Percentiles rank a stretch among this genome's conserved stretches.
Conservation (phyloP, 2,888 invertebrate species). For the Charanyca ferruginea region DNA sequence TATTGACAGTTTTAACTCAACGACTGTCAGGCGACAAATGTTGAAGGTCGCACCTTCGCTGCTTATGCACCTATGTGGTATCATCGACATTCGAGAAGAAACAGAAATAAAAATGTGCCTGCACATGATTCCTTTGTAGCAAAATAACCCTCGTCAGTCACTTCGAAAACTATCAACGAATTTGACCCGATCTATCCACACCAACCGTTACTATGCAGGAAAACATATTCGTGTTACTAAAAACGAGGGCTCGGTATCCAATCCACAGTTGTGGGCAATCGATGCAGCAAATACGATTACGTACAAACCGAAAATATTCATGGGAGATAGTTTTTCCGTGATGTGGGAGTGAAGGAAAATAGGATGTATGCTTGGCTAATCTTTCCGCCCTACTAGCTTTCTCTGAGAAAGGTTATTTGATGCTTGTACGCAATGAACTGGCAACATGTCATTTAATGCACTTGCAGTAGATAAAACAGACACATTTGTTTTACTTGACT, state of each 20-base stretch:
- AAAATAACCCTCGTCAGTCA: slow-evolving; percentile 37
- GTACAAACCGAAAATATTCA: slow-evolving; percentile 50
- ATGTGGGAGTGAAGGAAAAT: slow-evolving; percentile 55
- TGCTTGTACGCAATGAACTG: slow-evolving; percentile 53
- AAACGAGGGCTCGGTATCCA: slow-evolving; percentile 45
- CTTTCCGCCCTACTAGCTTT: slow-evolving; percentile 62
- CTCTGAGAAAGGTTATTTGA: slow-evolving; percentile 61
- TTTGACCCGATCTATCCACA: slow-evolving; percentile 27
- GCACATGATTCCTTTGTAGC: slow-evolving; percentile 11
- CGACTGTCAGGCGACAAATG: too few species aligned
- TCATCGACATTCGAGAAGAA: too few species aligned
- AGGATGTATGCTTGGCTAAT: slow-evolving; percentile 64
- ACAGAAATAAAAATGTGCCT: slow-evolving; percentile 13
- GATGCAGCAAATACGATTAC: slow-evolving; percentile 46
- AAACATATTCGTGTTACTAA: slow-evolving; percentile 42
- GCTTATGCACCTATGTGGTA: too few species aligned
- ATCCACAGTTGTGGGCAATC: slow-evolving; percentile 48
- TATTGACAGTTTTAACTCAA: neutral
- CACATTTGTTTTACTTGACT: slow-evolving; percentile 28
- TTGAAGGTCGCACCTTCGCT: too few species aligned
- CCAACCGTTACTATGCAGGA: slow-evolving; percentile 29
- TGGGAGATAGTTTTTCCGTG: slow-evolving; percentile 47
- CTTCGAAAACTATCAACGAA: slow-evolving; percentile 15
- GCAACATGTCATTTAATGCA: slow-evolving; percentile 56
- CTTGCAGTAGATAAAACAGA: slow-evolving; percentile 57